A percentile compares a stretch with the other conserved stretches of the same genome.
phyloP scores from a whole-genome alignment of 2,797 vertebrate genomes.

The Cuculus canorus region DNA sequence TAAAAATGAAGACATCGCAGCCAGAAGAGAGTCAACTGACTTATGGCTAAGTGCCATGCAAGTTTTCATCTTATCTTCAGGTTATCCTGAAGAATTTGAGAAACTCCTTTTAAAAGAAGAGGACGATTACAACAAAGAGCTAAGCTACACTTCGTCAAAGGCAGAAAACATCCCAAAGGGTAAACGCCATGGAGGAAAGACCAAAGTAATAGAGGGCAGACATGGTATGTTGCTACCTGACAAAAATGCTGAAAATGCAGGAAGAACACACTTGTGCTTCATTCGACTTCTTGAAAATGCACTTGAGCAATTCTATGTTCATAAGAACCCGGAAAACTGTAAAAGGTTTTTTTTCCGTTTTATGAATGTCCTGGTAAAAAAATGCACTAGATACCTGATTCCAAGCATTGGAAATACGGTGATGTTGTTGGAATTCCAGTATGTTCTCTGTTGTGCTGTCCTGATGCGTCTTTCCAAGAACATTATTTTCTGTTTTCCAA shows the following conservation, averaged over 20 bases:
- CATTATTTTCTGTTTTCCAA: slow-evolving; percentile 75
- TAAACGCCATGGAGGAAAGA: slow-evolving; percentile 41
- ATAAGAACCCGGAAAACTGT: slow-evolving; percentile 72
- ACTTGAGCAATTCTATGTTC: slow-evolving; percentile 75
- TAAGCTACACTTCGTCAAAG: slow-evolving; percentile 35
- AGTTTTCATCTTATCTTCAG: slow-evolving; percentile 71
- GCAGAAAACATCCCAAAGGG: neutral
- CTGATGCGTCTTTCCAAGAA: slow-evolving; percentile 74
- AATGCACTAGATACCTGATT: slow-evolving; percentile 69
- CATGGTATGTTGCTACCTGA: slow-evolving; percentile 79
- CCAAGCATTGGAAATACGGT: slow-evolving; percentile 79
- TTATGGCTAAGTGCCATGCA: slow-evolving; percentile 79
- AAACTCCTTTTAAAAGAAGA: slow-evolving; percentile 76
- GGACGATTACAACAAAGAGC: slow-evolving; percentile 73
- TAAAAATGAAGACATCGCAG: slow-evolving; percentile 10
- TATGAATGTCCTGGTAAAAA: slow-evolving; percentile 79
- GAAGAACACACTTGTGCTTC: slow-evolving; percentile 76
- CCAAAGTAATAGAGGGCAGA: slow-evolving; percentile 71
- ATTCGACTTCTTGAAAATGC: slow-evolving; percentile 79
- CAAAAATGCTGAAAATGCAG: slow-evolving; percentile 23
- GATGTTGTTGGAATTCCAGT: slow-evolving; percentile 81
- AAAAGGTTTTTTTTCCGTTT: slow-evolving; percentile 81
- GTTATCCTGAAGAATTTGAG: slow-evolving; percentile 78
- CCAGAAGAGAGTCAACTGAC: slow-evolving; percentile 79
- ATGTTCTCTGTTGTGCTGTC: slow-evolving; percentile 75